Conservation (phyloP, 2,888 invertebrate species). For the Dichetophora obliterata region DNA sequence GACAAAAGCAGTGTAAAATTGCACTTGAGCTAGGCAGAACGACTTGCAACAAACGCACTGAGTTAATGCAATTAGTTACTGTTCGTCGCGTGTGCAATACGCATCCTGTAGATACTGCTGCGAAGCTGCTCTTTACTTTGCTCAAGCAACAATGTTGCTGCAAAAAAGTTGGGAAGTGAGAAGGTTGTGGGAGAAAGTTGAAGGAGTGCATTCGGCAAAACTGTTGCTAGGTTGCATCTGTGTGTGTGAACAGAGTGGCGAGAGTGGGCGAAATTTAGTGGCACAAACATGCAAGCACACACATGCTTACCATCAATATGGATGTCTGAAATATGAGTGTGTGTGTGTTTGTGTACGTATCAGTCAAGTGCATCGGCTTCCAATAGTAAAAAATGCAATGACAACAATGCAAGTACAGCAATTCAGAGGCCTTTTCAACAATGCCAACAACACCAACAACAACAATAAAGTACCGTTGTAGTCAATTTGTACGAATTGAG, state of each 20-base stretch:
- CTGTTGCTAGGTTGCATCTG: not conserved
- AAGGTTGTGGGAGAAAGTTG: not conserved
- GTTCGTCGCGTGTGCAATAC: constrained; percentile 49
- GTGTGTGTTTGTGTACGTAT: not conserved
- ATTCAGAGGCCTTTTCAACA: not conserved
- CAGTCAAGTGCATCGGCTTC: not conserved
- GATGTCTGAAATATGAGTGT: not conserved
- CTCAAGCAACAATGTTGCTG: constrained; percentile 41
- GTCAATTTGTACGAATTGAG: too few relatives aligned
- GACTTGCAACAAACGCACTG: constrained; percentile 27
- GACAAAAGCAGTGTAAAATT: not conserved
- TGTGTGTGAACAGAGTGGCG: not conserved
- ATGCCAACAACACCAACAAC: not conserved
- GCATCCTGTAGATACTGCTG: not conserved
- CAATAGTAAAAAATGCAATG: not conserved
- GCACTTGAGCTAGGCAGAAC: constrained; percentile 11
- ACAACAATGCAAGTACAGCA: not conserved
- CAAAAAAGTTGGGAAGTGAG: constrained; percentile 37
- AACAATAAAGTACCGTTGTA: too few relatives aligned
- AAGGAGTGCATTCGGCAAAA: not conserved
- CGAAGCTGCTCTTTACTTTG: constrained; percentile 32
- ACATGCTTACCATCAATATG: not conserved
- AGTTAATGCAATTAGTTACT: constrained; percentile 51
- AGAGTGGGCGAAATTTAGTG: not conserved
- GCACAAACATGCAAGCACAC: not conserved